phyloP scores from a whole-genome alignment of 2,888 invertebrate species.

The Asteroscopus sphinx region DNA sequence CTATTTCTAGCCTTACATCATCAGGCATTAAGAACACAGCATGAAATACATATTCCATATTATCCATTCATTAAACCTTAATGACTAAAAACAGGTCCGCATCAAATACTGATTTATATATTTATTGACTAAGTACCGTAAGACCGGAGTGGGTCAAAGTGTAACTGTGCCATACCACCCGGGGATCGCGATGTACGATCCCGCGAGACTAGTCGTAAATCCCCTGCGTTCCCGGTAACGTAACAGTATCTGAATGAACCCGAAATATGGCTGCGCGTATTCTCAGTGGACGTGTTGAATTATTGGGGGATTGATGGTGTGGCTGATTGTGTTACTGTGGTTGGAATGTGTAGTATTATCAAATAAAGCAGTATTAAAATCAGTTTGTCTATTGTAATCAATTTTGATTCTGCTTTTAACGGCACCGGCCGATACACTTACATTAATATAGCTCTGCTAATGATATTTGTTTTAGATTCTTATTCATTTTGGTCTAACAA shows the following conservation, averaged over 20 bases:
- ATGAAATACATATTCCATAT: background rate
- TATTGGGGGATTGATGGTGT: conserved; percentile 2
- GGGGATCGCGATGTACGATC: conserved; percentile 61
- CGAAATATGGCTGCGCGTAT: conserved; percentile 42
- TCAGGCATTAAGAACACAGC: background rate
- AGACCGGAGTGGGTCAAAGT: conserved; percentile 71
- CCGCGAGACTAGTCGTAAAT: conserved; percentile 71
- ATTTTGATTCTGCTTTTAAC: no score
- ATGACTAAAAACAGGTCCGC: conserved; percentile 18
- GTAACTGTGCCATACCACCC: conserved; percentile 83
- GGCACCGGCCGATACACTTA: no score
- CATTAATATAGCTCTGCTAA: no score
- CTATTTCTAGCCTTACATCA: background rate
- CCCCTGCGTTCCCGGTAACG: conserved; percentile 67
- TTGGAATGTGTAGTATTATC: no score
- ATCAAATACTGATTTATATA: conserved; percentile 41
- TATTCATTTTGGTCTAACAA: no score
- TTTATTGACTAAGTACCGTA: conserved; percentile 64
- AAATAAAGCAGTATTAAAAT: no score
- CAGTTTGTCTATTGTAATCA: no score
- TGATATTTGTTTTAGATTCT: no score
- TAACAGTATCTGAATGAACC: conserved; percentile 71
- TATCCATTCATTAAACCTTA: conserved; percentile 7
- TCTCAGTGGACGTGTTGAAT: conserved; percentile 2
- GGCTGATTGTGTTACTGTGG: background rate